These are phyloP conservation scores for Engystomops pustulosus DNA, from an alignment of 2,113 vertebrate genomes.

Conservation along the genomic window DNA sequence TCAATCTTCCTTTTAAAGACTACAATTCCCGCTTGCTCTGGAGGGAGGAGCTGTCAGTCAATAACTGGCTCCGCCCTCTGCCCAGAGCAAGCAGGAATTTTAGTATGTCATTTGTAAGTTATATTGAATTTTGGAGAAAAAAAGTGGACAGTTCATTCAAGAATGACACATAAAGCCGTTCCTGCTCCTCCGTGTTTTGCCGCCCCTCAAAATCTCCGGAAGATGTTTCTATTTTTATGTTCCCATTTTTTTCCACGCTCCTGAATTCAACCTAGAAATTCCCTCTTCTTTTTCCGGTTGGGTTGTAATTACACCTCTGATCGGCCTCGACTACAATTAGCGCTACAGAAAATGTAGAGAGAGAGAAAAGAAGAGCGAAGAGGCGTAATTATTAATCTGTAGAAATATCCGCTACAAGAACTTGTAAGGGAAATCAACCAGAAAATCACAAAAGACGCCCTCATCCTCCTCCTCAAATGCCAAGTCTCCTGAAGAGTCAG, in stretches of 20 bases:
- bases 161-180: background rate
- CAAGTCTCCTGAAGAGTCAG: background rate
- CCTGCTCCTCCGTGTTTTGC: background rate
- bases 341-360: background rate
- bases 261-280: constrained; percentile 18
- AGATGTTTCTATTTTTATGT: constrained; percentile 7
- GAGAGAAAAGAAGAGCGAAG: background rate
- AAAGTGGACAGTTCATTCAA: background rate
- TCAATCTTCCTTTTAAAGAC: too few species aligned
- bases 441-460: constrained; percentile 27
- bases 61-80: too few species aligned
- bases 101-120: too few species aligned
- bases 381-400: constrained; percentile 36
- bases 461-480: background rate
- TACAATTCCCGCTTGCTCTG: too few species aligned
- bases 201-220: background rate
- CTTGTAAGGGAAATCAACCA: constrained; percentile 28
- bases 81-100: background rate
- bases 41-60: too few species aligned
- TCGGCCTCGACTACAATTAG: constrained; percentile 49
- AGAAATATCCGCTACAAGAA: constrained; percentile 8
- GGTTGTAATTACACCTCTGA: constrained; percentile 45
- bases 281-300: constrained; percentile 17
- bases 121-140: too few species aligned
- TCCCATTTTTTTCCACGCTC: constrained; percentile 14